These are phyloP conservation scores for Caenorhabditis inopinata DNA, from an alignment of 1,140 invertebrate genomes.

Conservation along the genomic window DNA sequence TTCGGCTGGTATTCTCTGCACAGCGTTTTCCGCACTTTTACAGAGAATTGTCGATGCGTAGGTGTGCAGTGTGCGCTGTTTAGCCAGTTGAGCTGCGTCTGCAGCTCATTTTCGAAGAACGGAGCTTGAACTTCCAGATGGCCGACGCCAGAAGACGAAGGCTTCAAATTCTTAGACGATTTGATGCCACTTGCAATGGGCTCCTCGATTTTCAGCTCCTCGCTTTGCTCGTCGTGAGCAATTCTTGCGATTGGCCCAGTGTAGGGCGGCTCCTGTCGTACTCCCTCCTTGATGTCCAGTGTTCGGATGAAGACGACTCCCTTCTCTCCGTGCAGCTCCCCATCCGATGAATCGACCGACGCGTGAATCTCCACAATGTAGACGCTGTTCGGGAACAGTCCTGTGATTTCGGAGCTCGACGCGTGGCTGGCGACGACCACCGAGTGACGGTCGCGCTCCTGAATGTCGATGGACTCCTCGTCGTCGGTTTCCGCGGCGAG, in stretches of 20 bases:
- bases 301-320: slow-evolving; percentile 39
- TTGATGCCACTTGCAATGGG: too few relatives aligned
- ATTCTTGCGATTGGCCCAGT: not conserved
- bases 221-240: not conserved
- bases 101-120: slow-evolving; percentile 29
- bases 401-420: slow-evolving; percentile 17
- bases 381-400: slow-evolving; percentile 46
- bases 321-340: slow-evolving; percentile 58
- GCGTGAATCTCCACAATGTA: slow-evolving; percentile 59
- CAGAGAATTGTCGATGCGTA: not conserved
- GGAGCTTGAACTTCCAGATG: slow-evolving; percentile 10
- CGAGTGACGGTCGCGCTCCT: slow-evolving; percentile 24
- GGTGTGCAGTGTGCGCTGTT: not conserved
- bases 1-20: slow-evolving; percentile 36
- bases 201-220: not conserved
- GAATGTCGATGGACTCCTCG: slow-evolving; percentile 45
- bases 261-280: not conserved
- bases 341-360: slow-evolving; percentile 57
- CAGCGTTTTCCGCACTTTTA: slow-evolving; percentile 5
- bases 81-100: slow-evolving; percentile 14
- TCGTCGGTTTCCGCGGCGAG: slow-evolving; percentile 43
- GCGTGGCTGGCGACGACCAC: slow-evolving; percentile 32
- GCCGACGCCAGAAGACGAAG: too few relatives aligned
- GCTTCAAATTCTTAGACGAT: too few relatives aligned
- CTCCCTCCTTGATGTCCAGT: not conserved